Conservation (phyloP, 2,888 invertebrate species). For the Poecilobothrus nobilitatus region DNA sequence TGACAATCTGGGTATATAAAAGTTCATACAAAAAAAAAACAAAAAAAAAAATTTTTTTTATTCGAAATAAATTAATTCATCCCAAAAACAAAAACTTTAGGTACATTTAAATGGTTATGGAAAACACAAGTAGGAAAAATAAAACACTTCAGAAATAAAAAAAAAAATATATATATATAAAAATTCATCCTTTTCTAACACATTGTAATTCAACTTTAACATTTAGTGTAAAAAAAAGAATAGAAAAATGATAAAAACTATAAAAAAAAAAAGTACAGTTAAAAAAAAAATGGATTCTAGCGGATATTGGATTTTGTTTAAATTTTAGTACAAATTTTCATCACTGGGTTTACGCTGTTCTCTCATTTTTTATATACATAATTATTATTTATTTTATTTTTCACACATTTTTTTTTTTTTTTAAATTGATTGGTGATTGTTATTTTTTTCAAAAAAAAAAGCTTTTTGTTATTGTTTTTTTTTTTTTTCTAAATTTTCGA, state of each 20-base stretch:
- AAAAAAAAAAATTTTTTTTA: neutral
- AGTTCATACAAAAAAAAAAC: neutral
- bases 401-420: neutral
- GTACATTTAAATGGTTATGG: slow-evolving; percentile 16
- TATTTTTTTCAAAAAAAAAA: slow-evolving; percentile 1
- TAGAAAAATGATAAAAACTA: too few species aligned
- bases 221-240: neutral
- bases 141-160: neutral
- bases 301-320: neutral
- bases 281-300: slow-evolving; percentile 2
- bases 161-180: neutral
- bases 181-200: slow-evolving; percentile 3
- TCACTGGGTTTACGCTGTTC: neutral
- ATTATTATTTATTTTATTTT: neutral
- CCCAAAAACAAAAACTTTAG: neutral
- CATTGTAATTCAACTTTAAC: neutral
- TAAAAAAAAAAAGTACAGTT: slow-evolving; percentile 9
- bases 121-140: slow-evolving; percentile 22
- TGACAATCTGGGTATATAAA: neutral
- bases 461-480: neutral
- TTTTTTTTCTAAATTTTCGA: neutral
- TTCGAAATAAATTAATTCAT: too few species aligned
- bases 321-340: slow-evolving; percentile 4
- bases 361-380: neutral
- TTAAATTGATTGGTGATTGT: neutral